Base-by-base conservation (phyloP, 2,888 invertebrate species). In the Aphelenchoides bicaudatus region DNA sequence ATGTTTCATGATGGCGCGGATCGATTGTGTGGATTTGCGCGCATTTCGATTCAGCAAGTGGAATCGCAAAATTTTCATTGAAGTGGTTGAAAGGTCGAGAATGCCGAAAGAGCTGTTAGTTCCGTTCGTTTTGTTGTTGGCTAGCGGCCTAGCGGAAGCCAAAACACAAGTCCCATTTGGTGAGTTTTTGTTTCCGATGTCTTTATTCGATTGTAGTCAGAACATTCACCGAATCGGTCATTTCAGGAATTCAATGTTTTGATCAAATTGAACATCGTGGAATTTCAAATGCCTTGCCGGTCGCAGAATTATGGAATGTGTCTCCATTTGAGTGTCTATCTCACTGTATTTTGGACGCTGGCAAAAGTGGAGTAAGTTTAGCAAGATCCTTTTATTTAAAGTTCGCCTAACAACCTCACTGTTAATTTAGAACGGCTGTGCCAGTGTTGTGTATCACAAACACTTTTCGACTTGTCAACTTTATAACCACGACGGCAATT, bases 391-490 rank as follows among this genome's bases (percentile, higher is more conserved):
- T 51, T 8, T 25, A 27, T 54, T 29, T 51, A n/a, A n/a, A n/a
- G n/a, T n/a, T n/a, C 25, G 25, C 23, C 4, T n/a, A n/a, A n/a
- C n/a, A 6, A 27, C 46, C 28, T n/a, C n/a, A 46, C 19, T n/a
- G 16, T 58, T 56, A 16, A 23, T 55, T 53, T 25, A 73, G 72
- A 67, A 68, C 43, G 67, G 65, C 6, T 74, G 74, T 62, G 61
- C 64, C 4, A 68, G 71, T 0, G 66, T 75, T 2, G 75, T 75
- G 3, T 75, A 71, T 57, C 75, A 75, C 34, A 65, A 64, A 46
- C 65, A 70, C 25, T 71, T 68, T 53, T 65, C 64, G 6, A 74
- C 73, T 0, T 75, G 75, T 49, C 74, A 74, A 46, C 50, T 67
- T n/a, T 67, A 67, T 43, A 47, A 53, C 25, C 62, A 62, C 46